Percentiles rank a stretch among this genome's conserved stretches.
These are phyloP conservation scores for Stenodema calcarata DNA, from an alignment of 2,888 invertebrate species.

Conservation along the genomic window DNA sequence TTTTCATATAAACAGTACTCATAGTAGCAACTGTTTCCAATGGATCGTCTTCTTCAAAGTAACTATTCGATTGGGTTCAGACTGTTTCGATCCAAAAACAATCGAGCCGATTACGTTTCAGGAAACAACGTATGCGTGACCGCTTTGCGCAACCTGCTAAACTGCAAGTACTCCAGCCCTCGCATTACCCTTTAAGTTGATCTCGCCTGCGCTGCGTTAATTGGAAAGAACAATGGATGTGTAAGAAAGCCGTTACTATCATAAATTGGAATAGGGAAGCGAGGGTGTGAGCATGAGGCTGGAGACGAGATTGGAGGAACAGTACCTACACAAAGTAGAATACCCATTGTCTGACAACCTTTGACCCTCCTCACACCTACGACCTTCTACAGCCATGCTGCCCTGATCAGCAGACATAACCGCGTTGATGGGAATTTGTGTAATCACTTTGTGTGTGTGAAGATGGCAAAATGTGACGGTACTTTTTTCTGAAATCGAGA, in stretches of 20 bases:
- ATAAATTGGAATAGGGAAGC: constrained; percentile 24
- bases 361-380: constrained; percentile 14
- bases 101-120: neutral
- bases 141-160: neutral
- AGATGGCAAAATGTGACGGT: neutral
- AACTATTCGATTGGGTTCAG: too few species aligned
- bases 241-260: constrained; percentile 6
- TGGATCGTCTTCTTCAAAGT: too few species aligned
- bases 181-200: neutral
- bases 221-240: constrained; percentile 4
- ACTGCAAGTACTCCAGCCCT: neutral
- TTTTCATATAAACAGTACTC: too few species aligned
- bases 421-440: neutral
- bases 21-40: too few species aligned
- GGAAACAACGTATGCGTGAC: neutral
- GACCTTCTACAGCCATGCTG: neutral
- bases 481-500: too few species aligned
- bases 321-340: constrained; percentile 18
- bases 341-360: constrained; percentile 28
- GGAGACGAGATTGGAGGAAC: neutral
- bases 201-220: neutral
- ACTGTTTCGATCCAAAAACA: too few species aligned
- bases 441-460: neutral
- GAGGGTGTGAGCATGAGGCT: neutral
- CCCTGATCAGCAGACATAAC: neutral